Percentiles rank a stretch among this genome's conserved stretches.
These are phyloP conservation scores for Bombus terrestris DNA, from an alignment of 1,140 invertebrate genomes.

Conservation along the genomic window DNA sequence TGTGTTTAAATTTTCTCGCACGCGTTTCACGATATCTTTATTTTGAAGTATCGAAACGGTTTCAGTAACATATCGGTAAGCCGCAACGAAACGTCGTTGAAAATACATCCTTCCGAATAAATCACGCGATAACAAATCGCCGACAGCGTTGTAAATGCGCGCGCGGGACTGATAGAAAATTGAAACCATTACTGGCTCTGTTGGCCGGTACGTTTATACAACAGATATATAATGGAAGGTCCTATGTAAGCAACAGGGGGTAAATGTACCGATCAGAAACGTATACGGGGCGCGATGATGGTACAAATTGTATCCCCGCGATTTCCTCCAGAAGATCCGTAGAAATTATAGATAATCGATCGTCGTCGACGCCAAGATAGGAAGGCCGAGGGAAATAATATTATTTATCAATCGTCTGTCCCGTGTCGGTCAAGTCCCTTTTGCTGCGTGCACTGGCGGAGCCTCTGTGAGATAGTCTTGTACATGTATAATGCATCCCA, in stretches of 20 bases:
- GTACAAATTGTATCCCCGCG: constrained; percentile 47
- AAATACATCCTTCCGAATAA: constrained; percentile 21
- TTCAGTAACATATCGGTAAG: not conserved
- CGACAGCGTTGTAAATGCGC: not conserved
- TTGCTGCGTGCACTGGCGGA: not conserved
- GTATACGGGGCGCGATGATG: constrained; percentile 22
- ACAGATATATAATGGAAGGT: constrained; percentile 49
- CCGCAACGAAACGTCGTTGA: not conserved
- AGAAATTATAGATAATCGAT: constrained; percentile 54
- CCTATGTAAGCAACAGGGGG: constrained; percentile 5
- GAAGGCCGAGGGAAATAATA: constrained; percentile 50
- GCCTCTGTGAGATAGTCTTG: not conserved
- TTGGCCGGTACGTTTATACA: not conserved
- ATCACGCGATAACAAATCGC: constrained; percentile 43
- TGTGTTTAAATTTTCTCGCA: not conserved
- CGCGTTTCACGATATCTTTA: not conserved
- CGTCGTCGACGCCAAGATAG: not conserved
- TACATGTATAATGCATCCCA: constrained; percentile 58
- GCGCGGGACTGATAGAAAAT: constrained; percentile 15
- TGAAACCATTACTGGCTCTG: constrained; percentile 24
- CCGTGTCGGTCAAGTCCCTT: constrained; percentile 12
- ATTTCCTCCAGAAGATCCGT: constrained; percentile 50
- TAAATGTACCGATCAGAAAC: constrained; percentile 35
- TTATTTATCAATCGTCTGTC: constrained; percentile 61
- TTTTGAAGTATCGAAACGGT: not conserved